phyloP scores from a whole-genome alignment of 2,888 invertebrate species.

The Anagyrus pseudococci region DNA sequence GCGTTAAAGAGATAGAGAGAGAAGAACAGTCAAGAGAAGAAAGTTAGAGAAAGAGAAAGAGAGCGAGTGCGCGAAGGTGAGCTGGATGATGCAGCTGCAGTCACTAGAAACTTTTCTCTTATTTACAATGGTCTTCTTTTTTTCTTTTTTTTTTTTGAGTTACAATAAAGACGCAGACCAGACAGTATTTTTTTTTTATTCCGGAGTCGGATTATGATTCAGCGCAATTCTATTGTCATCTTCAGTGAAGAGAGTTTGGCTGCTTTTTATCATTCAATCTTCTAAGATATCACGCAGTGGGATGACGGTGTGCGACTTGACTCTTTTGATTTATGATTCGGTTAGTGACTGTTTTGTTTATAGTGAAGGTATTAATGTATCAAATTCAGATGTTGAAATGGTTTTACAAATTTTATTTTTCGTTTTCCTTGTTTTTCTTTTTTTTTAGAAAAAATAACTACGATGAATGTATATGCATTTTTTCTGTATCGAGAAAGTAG shows the following conservation, averaged over 20 bases:
- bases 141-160: conserved; percentile 14
- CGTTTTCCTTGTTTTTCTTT: too few species aligned
- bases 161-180: conserved; percentile 47
- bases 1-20: conserved; percentile 4
- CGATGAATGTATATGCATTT: too few species aligned
- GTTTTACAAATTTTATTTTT: too few species aligned
- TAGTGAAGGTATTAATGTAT: too few species aligned
- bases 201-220: background rate
- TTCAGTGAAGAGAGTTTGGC: background rate
- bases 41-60: conserved; percentile 29
- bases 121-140: background rate
- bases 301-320: conserved; percentile 24
- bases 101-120: too few species aligned
- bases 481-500: too few species aligned
- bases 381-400: background rate
- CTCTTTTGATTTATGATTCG: conserved; percentile 23
- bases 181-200: conserved; percentile 46
- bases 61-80: conserved; percentile 39
- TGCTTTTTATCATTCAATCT: conserved; percentile 1
- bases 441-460: too few species aligned
- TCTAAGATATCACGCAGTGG: background rate
- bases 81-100: conserved; percentile 39
- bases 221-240: conserved; percentile 1
- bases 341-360: conserved; percentile 3
- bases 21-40: too few species aligned